Base-by-base conservation (phyloP, 2,888 invertebrate species). In the Thera britannica region DNA sequence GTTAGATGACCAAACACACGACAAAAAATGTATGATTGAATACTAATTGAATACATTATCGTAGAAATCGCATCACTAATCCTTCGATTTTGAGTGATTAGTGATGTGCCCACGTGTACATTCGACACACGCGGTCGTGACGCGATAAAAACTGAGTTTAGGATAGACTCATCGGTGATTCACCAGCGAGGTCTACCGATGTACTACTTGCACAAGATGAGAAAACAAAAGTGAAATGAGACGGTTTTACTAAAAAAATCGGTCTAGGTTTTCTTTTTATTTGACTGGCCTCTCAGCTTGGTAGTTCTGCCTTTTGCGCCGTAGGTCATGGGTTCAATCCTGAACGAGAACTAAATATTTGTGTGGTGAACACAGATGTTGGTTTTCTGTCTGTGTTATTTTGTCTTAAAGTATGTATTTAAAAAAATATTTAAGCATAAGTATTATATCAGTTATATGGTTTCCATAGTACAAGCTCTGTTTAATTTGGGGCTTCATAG, bases 121-220 rank as follows among this genome's bases (percentile, higher is more conserved):
- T 71, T 75, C 72, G 76, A 75, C 74, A 78, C 76, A 68, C 70
- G 72, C 63, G 59, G 64, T 67, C 78, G 81, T 83, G 85, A 84
- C 82, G 81, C 92, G 90, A 90, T 92, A 91, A 92, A 91, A 92
- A 90, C 81, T 90, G 81, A 84, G 81, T 85, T 89, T 86, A 84
- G 86, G 87, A 90, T 92, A 93, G 91, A 93, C 92, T 93, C 93
- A 92, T 91, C 93, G 93, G 87, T 93, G 93, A 93, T 83, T 93
- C 93, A 93, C 84, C 86, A 75, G 72, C 77, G 82, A 83, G 80
- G 78, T 85, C 88, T 86, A 84, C 85, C 86, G 9, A 87, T 82
- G 52, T 38, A 86, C 67, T 58, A 68, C 90, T 92, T 92, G 85
- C 89, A 89, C 89, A 90, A 92, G 89, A 88, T 84, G 79, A 77